Percentiles rank a stretch among this genome's conserved stretches.
These are phyloP conservation scores for Apantesis nais DNA, from an alignment of 2,888 invertebrate genomes.

Conservation along the genomic window DNA sequence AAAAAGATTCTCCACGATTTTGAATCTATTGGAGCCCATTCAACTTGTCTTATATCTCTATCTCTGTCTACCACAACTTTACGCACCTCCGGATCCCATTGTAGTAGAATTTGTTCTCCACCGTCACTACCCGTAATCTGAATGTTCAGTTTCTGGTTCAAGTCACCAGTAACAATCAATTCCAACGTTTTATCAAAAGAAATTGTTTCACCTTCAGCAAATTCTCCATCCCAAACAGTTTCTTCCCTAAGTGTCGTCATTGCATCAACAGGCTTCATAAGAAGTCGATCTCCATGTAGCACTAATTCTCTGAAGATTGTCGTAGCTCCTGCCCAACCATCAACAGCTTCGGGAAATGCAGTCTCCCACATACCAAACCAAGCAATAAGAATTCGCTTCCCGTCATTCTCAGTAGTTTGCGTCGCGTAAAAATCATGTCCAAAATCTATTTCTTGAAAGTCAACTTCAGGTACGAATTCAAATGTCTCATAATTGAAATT, in stretches of 20 bases:
- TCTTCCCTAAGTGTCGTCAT: slow-evolving; percentile 61
- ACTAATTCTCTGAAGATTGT: slow-evolving; percentile 73
- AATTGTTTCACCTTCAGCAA: slow-evolving; percentile 47
- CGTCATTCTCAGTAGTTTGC: slow-evolving; percentile 69
- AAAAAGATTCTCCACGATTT: slow-evolving; percentile 70
- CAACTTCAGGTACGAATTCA: slow-evolving; percentile 65
- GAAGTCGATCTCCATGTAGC: slow-evolving; percentile 61
- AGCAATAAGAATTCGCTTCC: slow-evolving; percentile 68
- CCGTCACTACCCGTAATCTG: slow-evolving; percentile 64
- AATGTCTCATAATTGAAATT: slow-evolving; percentile 73
- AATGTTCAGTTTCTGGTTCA: slow-evolving; percentile 60
- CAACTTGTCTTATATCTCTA: slow-evolving; percentile 72
- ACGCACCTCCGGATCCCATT: slow-evolving; percentile 62
- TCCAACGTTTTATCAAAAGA: slow-evolving; percentile 69
- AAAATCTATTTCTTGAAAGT: slow-evolving; percentile 77
- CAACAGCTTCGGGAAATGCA: slow-evolving; percentile 66
- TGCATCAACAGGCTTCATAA: slow-evolving; percentile 69
- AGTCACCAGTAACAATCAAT: slow-evolving; percentile 61
- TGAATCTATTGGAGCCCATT: slow-evolving; percentile 66
- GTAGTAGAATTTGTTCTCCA: slow-evolving; percentile 58
- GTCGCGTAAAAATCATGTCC: slow-evolving; percentile 82
- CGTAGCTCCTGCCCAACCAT: slow-evolving; percentile 79
- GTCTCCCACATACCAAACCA: slow-evolving; percentile 82
- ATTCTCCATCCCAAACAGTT: slow-evolving; percentile 48
- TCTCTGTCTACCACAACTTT: slow-evolving; percentile 69